phyloP scores from a whole-genome alignment of 1,140 invertebrate genomes.

The Steinernema feltiae region DNA sequence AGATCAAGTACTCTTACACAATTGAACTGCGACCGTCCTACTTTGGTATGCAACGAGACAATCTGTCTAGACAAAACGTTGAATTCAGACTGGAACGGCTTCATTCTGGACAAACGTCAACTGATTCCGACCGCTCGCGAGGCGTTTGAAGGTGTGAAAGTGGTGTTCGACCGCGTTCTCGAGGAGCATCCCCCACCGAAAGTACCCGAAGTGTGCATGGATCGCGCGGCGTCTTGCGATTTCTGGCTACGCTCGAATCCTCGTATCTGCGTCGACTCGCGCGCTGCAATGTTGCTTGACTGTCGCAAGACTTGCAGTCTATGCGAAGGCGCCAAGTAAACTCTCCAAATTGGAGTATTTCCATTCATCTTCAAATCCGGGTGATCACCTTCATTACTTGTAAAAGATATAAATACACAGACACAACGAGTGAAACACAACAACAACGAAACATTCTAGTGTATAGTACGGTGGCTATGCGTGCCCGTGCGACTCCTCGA shows the following conservation, averaged over 20 bases:
- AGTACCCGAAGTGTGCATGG: background rate
- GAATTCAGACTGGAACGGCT: slow-evolving; percentile 57
- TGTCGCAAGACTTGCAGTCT: slow-evolving; percentile 17
- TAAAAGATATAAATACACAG: background rate
- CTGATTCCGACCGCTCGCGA: slow-evolving; percentile 70
- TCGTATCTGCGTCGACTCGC: slow-evolving; percentile 3
- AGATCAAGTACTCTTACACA: slow-evolving; percentile 56
- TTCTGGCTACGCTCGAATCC: background rate
- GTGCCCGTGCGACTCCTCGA: background rate
- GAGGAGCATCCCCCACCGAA: slow-evolving; percentile 13
- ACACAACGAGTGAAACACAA: background rate
- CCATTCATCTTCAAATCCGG: slow-evolving; percentile 6
- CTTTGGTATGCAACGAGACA: slow-evolving; percentile 30
- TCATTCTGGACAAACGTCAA: slow-evolving; percentile 61
- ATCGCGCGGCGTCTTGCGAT: background rate
- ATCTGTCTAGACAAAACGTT: slow-evolving; percentile 18
- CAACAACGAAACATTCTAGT: background rate
- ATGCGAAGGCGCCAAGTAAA: background rate
- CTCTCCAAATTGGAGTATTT: background rate
- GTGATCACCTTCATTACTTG: background rate
- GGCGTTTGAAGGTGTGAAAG: slow-evolving; percentile 65
- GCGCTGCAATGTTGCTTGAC: slow-evolving; percentile 4
- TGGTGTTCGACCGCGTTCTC: slow-evolving; percentile 48
- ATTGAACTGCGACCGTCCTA: slow-evolving; percentile 52
- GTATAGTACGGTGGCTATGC: background rate